Base-by-base conservation (phyloP, 2,888 invertebrate species). In the Cerastis leucographa region DNA sequence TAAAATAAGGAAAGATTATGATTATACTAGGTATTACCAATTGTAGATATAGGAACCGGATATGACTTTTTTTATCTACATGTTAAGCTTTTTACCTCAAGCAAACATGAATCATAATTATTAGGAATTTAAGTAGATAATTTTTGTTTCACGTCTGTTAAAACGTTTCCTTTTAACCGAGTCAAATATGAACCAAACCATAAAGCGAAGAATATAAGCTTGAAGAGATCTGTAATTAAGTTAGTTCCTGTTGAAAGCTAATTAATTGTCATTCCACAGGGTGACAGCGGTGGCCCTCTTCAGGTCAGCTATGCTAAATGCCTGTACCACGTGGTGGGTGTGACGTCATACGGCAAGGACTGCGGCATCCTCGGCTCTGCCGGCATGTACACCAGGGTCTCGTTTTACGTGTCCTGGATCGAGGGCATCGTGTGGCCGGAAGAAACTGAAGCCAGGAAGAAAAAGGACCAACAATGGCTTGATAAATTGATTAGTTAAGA, bases 301-400 rank as follows among this genome's bases (percentile, higher is more conserved):
- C 90, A 90, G 61, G 59, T 78, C 5, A 79, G 71, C 14, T 17
- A 81, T n/a, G 59, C 68, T 3, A 80, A 83, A 54, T 97, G 97
- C 76, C 93, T 97, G 92, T 97, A 96, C 83, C 93, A 93, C 12
- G 80, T 97, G 0, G 88, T 97, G 1, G 97, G 97, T 0, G 89
- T 97, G 4, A 97, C 97, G 12, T 97, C 97, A 46, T 91, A 96
- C 85, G 95, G 97, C 70, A 91, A 91, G 82, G 79, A 93, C 35
- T 97, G 97, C 84, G 95, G 96, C 11, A 70, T 71, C 6, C 87
- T 86, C 71, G 93, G 84, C n/a, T 91, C 90, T 78, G 97, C 96
- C 0, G 97, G 97, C 2, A 94, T 97, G n/a, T 98, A 97, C 88
- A 97, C 97, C 0, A 94, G 97, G 62, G 97, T 97, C 0, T 94